phyloP scores from a whole-genome alignment of 2,888 invertebrate genomes.

The Pristionchus japonicus region DNA sequence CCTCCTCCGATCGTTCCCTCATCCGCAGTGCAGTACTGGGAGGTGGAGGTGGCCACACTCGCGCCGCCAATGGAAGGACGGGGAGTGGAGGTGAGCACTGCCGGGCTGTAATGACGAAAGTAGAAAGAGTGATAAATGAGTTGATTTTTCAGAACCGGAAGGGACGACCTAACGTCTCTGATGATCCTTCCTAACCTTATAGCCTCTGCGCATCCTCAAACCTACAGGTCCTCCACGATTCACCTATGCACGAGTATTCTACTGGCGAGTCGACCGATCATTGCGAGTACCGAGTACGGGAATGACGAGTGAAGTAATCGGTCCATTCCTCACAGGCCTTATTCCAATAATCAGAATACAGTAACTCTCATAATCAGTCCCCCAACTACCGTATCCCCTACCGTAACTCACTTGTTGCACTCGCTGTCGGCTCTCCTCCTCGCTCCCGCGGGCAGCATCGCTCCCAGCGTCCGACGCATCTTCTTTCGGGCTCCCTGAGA shows the following conservation, averaged over 20 bases:
- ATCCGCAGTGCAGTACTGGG: constrained; percentile 3
- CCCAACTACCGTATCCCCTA: background rate
- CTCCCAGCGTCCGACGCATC: constrained; percentile 15
- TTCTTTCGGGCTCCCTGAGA: constrained; percentile 36
- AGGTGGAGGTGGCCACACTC: background rate
- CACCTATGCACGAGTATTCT: background rate
- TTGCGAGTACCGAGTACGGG: constrained; percentile 13
- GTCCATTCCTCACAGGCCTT: background rate
- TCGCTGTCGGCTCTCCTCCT: constrained; percentile 33
- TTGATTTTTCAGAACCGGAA: background rate
- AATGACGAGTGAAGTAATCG: background rate
- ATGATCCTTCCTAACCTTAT: background rate
- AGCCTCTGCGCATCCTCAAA: background rate
- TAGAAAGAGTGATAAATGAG: background rate
- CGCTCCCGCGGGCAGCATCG: background rate
- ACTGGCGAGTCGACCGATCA: background rate
- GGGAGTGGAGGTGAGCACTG: constrained; percentile 16
- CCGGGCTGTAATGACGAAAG: background rate
- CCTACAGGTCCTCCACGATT: background rate
- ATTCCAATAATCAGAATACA: background rate
- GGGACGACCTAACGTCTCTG: background rate
- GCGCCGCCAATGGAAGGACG: background rate
- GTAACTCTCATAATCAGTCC: too few species aligned
- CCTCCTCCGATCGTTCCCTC: constrained; percentile 21
- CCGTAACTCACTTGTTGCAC: constrained; percentile 14